Base-by-base conservation (phyloP, 2,888 invertebrate species). In the Leucophenga montana region DNA sequence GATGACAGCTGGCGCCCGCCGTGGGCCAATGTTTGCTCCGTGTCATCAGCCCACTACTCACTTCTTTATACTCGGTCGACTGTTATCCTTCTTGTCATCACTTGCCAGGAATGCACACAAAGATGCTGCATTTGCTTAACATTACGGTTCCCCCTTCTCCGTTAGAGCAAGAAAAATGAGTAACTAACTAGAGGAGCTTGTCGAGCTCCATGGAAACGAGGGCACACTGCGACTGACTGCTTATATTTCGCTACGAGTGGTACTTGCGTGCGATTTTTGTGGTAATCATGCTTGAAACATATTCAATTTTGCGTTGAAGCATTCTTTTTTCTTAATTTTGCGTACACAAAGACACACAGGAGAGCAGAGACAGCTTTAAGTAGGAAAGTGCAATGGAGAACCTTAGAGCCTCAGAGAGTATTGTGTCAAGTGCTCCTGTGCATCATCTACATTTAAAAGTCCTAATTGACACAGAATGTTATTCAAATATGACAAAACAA, bases 181-280 rank as follows among this genome's bases (percentile, higher is more conserved):
- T 8, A 39, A 8, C 39, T 39, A 39, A 39, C 39, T 39, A 39
- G 39, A 8, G 39, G 11, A 8, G 39, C 39, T 11, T 39, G 39
- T 5, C 39, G 11, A 3, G 39, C 39, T 8, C 3, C 5, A 39
- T 11, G 39, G 33, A 59, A 59, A 59, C 33, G 59, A 33, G 59
- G 16, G 33, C 59, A 31, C n/a, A 50, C 50, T 16, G 50, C 59
- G 33, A 11, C 27, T 16, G 59, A 16, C 59, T n/a, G 16, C 59
- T 59, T 59, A 14, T 14, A 59, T 59, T 59, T 59, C 31, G 16
- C 31, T 59, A n/a, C 16, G 33, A 59, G 59, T 59, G 59, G 59
- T 31, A 59, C 59, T 59, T 59, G 59, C 59, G 27, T 16, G 59
- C 59, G 59, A 59, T 59, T 59, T 59, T 59, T 33, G 59, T 33